Evolutionary conservation across 2,797 vertebrate genomes (phyloP).

Genomic region (Emys orbicularis): DNA sequence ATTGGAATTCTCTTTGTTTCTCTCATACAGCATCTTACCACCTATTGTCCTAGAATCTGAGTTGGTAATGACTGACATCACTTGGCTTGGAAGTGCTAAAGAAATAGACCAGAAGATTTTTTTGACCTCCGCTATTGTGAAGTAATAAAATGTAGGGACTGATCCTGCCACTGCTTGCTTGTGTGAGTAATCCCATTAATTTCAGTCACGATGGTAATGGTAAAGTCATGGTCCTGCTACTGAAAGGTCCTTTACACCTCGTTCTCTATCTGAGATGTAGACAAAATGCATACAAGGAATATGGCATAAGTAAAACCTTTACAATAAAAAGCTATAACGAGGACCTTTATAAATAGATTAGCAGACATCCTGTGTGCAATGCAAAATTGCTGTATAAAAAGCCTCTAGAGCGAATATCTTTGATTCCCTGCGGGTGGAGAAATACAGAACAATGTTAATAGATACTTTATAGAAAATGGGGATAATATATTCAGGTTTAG

Average conservation of each 20-base stretch:
- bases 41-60: not conserved
- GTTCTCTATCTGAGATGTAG: not conserved
- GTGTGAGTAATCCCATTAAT: constrained; percentile 28
- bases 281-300: too few relatives aligned
- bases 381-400: not conserved
- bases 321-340: not conserved
- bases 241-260: not conserved
- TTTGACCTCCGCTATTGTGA: not conserved
- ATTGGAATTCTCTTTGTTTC: constrained; percentile 16
- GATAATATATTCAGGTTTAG: not conserved
- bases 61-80: not conserved
- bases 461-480: not conserved
- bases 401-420: not conserved
- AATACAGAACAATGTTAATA: not conserved
- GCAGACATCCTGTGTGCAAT: not conserved
- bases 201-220: not conserved
- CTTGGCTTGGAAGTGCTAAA: not conserved
- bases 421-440: not conserved
- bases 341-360: not conserved
- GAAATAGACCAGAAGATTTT: not conserved
- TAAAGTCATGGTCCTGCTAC: not conserved
- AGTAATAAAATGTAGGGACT: constrained; percentile 29
- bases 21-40: not conserved
- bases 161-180: constrained; percentile 2
- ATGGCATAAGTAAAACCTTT: not conserved